phyloP scores from a whole-genome alignment of 2,888 invertebrate species.

The Spatulosminthurus flaviceps region DNA sequence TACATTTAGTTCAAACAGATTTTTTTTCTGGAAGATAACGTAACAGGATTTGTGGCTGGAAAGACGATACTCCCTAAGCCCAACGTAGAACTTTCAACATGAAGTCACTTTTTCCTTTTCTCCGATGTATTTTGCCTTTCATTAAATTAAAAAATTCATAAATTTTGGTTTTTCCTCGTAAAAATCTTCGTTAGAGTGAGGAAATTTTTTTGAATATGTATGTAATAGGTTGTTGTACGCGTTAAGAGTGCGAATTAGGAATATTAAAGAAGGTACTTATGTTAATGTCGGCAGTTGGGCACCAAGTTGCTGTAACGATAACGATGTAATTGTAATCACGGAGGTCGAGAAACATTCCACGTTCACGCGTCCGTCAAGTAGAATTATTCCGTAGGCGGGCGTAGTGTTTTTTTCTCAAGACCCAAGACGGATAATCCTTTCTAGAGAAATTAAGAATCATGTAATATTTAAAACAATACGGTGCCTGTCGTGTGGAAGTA shows the following conservation, averaged over 20 bases:
- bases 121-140: too few species aligned
- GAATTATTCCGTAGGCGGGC: slow-evolving; percentile 26
- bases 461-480: slow-evolving; percentile 32
- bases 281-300: too few species aligned
- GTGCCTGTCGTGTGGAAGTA: not conserved
- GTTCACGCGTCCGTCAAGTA: slow-evolving; percentile 31
- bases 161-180: too few species aligned
- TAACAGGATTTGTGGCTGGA: not conserved
- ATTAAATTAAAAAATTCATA: too few species aligned
- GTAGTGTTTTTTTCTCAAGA: slow-evolving; percentile 2
- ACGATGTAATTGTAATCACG: slow-evolving; percentile 15
- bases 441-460: slow-evolving; percentile 15
- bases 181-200: too few species aligned
- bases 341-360: slow-evolving; percentile 11
- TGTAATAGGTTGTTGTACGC: too few species aligned
- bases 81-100: too few species aligned
- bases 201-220: too few species aligned
- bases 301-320: slow-evolving; percentile 3
- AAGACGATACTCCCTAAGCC: too few species aligned
- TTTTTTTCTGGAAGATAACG: not conserved
- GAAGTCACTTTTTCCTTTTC: too few species aligned
- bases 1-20: not conserved
- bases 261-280: too few species aligned
- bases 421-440: slow-evolving; percentile 22
- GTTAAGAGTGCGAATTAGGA: too few species aligned